Percentiles rank a stretch among this genome's conserved stretches.
These are phyloP conservation scores for Phaethon lepturus DNA, from an alignment of 2,113 vertebrate species.

Conservation along the genomic window DNA sequence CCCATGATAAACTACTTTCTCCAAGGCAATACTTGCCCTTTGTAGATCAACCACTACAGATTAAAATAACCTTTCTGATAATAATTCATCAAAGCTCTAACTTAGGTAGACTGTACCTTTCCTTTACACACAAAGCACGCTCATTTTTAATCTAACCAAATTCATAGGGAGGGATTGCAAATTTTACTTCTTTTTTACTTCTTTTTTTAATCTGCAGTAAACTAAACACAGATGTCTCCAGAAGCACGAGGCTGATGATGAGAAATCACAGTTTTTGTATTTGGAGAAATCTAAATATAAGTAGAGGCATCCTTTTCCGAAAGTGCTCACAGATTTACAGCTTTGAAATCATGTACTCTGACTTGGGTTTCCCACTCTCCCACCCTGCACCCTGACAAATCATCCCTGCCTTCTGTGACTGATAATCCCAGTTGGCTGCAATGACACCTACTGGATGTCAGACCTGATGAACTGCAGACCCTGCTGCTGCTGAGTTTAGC, in stretches of 20 bases:
- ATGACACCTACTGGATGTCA: constrained; percentile 25
- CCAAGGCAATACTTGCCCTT: constrained; percentile 27
- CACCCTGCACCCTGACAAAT: constrained; percentile 16
- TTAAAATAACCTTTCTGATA: constrained; percentile 44
- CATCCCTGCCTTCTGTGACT: not conserved
- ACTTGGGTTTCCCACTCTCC: not conserved
- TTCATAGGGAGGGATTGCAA: constrained; percentile 9
- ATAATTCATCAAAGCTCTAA: constrained; percentile 18
- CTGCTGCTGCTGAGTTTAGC: not conserved
- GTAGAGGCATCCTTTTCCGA: not conserved
- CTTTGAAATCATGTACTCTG: not conserved
- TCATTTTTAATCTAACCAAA: constrained; percentile 47
- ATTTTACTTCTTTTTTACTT: not conserved
- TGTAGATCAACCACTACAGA: constrained; percentile 40
- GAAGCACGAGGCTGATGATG: not conserved
- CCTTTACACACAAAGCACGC: not conserved
- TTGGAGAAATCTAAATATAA: not conserved
- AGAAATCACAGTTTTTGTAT: not conserved
- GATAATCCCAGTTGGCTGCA: constrained; percentile 7
- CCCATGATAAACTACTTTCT: constrained; percentile 4
- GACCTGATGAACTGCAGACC: not conserved
- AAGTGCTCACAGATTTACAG: not conserved
- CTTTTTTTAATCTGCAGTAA: constrained; percentile 31
- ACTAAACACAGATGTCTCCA: constrained; percentile 40
- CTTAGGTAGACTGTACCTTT: not conserved